Base-by-base conservation (phyloP, 2,113 vertebrate genomes). In the Oryzias melastigma region DNA sequence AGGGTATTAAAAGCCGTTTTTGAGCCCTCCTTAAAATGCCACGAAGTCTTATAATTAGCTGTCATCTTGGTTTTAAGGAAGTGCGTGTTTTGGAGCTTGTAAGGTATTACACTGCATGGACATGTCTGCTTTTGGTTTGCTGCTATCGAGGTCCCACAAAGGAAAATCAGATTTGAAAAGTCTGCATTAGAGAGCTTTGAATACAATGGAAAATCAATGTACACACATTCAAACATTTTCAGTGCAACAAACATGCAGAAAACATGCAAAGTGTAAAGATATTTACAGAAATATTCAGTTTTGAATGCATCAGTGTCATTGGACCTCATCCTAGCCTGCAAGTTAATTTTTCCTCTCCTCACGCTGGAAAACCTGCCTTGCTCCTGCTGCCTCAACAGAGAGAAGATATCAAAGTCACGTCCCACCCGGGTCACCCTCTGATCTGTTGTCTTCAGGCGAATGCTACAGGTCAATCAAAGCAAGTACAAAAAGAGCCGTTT, bases 1-100 rank as follows among this genome's bases (percentile, higher is more conserved):
- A 49, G 61, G 74, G 61, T 79, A 80, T 75, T 78, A 63, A 79
- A 84, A 83, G 52, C 29, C 53, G 51, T 77, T 78, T 71, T 69
- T 50, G 60, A 59, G 57, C 54, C 56, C 66, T 56, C 43, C n/a
- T 48, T 55, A 25, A 71, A 80, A 71, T 46, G 58, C 61, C 67
- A 75, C 41, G 42, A 67, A 71, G 70, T 77, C 62, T 62, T 54
- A 78, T 62, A 72, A 74, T 84, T 80, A 86, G 62, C 60, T 55
- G 57, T 80, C 68, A 57, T 25, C 57, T 71, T 5, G 5, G 53
- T 50, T 84, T 65, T 69, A 54, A 61, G 58, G 49, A 71, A 49
- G 49, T 24, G 69, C 57, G 40, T 60, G 66, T 82, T 54, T 75
- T 65, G 25, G 58, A 60, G 56, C 67, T 72, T 60, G 81, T 56